Conservation (phyloP, 2,888 invertebrate species). For the Sarcophaga rosellei region DNA sequence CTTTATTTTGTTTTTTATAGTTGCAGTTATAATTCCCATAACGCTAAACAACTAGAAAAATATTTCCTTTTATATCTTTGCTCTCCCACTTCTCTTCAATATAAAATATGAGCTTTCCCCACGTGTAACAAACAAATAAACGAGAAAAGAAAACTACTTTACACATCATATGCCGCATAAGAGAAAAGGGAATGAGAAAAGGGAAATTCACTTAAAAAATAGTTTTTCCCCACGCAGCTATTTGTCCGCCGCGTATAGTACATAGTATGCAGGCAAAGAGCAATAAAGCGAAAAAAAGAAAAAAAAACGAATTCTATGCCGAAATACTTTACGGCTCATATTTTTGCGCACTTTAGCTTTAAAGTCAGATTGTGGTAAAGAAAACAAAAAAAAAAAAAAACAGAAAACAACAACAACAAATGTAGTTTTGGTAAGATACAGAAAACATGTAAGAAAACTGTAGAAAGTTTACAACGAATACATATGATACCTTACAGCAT, state of each 20-base stretch:
- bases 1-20: background rate
- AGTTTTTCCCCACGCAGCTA: constrained; percentile 29
- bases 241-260: constrained; percentile 21
- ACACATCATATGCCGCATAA: background rate
- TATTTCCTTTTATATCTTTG: constrained; percentile 19
- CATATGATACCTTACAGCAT: no score
- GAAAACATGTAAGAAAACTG: no score
- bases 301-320: constrained; percentile 4
- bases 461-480: no score
- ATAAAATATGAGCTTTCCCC: constrained; percentile 47
- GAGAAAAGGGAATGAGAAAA: constrained; percentile 9
- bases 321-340: background rate
- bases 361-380: constrained; percentile 6
- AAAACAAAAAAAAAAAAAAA: constrained; percentile 19
- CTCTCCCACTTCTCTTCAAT: background rate
- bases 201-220: background rate
- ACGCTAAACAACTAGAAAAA: constrained; percentile 45
- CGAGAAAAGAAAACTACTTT: background rate
- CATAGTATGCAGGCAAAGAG: background rate
- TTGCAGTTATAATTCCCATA: constrained; percentile 38
- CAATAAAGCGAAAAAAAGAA: background rate
- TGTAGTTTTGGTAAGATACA: background rate
- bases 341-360: constrained; percentile 28
- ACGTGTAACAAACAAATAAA: constrained; percentile 9
- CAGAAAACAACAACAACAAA: background rate